Base-by-base conservation (phyloP, 1,140 invertebrate genomes). In the Chironomus striatipennis region DNA sequence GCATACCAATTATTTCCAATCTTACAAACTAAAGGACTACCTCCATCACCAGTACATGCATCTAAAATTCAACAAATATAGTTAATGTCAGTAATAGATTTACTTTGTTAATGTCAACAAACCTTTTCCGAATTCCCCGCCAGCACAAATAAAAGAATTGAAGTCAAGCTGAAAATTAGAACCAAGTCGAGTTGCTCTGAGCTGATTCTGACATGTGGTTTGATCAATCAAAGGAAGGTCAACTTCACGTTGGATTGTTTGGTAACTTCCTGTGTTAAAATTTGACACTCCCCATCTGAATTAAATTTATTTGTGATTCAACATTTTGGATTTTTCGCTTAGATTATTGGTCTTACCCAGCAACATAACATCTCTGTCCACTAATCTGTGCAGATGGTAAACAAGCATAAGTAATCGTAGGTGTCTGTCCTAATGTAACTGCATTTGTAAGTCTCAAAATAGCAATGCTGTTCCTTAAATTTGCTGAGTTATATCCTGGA, bases 261-360 rank as follows among this genome's bases (percentile, higher is more conserved):
- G 90, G 78, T 89, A 91, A 43, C 83, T 84, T 0, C 89, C 89
- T 24, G 77, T 83, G 75, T 15, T 89, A 90, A 77, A 93, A 93
- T 76, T 89, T 87, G 78, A 92, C 86, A 78, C 92, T 92, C 92
- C 92, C 91, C 92, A 93, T 15, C 92, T 92, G n/a, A n/a, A n/a
- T n/a, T n/a, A n/a, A n/a, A n/a, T n/a, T n/a, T n/a, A n/a, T n/a
- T n/a, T n/a, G n/a, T n/a, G n/a, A n/a, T n/a, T n/a, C n/a, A n/a
- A n/a, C n/a, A n/a, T n/a, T n/a, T n/a, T n/a, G n/a, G n/a, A n/a
- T n/a, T n/a, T n/a, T n/a, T n/a, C n/a, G n/a, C n/a, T n/a, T n/a
- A n/a, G 0, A 20, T 6, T 4, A n/a, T n/a, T 42, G 7, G 7
- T 70, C 12, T 73, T 6, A 1, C 73, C 57, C 34, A 12, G 34